A percentile compares a stretch with the other conserved stretches of the same genome.
These are phyloP conservation scores for Tursiops truncatus DNA, from an alignment of 2,113 vertebrate species.

Conservation along the genomic window DNA sequence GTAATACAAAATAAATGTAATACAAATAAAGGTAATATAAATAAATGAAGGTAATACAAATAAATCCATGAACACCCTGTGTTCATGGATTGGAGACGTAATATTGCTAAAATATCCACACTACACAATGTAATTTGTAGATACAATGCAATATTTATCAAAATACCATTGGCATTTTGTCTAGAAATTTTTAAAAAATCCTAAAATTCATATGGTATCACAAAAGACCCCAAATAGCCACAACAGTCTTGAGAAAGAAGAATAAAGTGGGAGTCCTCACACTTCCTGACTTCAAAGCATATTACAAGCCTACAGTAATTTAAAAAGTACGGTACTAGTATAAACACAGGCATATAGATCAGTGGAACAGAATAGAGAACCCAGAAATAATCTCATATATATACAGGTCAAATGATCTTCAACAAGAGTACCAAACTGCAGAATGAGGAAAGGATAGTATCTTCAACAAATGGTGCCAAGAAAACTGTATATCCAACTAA, in stretches of 20 bases:
- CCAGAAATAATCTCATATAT: neutral
- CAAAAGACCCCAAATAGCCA: neutral
- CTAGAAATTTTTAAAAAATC: neutral
- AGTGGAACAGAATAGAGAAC: neutral
- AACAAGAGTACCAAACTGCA: neutral
- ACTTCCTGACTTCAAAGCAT: neutral
- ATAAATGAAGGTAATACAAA: no score
- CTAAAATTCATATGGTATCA: neutral
- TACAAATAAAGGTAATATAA: no score
- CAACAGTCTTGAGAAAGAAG: neutral
- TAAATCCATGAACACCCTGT: neutral
- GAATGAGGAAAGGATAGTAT: neutral
- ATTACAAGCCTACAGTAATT: neutral
- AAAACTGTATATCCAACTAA: neutral
- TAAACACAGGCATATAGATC: neutral
- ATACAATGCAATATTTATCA: neutral
- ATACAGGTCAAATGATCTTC: neutral
- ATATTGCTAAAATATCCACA: neutral
- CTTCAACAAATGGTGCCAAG: neutral
- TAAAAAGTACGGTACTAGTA: neutral
- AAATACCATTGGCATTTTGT: neutral
- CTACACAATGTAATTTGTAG: neutral
- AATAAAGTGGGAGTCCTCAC: neutral
- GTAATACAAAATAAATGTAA: neutral
- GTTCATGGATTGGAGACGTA: neutral